Evolutionary conservation across 1,140 invertebrate species (phyloP).

Genomic region (Zeugodacus cucurbitae): DNA sequence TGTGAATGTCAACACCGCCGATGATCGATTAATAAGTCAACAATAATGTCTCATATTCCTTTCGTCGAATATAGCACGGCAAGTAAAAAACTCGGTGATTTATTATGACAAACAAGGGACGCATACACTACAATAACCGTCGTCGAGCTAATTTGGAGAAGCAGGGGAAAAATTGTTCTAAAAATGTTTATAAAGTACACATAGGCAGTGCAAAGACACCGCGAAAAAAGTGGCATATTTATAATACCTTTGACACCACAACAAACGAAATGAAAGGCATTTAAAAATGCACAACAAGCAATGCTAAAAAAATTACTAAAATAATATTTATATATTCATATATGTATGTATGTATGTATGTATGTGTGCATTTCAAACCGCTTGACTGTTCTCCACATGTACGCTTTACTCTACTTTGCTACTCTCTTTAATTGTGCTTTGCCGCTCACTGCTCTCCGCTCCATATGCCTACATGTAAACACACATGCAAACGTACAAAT

Average conservation of each 20-base stretch:
- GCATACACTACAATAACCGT: neutral
- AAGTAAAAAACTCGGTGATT: neutral
- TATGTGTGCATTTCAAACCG: too few species aligned
- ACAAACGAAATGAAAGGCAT: neutral
- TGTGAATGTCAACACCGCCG: too few species aligned
- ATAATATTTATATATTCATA: neutral
- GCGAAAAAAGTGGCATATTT: neutral
- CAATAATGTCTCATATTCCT: too few species aligned
- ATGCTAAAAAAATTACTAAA: neutral
- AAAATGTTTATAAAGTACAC: neutral
- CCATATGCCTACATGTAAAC: neutral
- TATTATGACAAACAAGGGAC: neutral
- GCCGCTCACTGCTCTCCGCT: neutral
- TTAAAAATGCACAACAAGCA: neutral
- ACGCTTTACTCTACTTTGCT: neutral
- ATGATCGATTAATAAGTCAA: too few species aligned
- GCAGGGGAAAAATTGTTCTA: neutral
- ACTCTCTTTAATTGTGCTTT: neutral
- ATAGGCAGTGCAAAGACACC: neutral
- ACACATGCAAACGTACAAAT: neutral
- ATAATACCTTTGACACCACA: conserved; percentile 21
- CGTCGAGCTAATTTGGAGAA: neutral
- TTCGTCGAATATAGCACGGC: neutral
- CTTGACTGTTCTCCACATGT: neutral
- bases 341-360: neutral